phyloP scores from a whole-genome alignment of 2,888 invertebrate genomes.

The Heliconius ethilla region DNA sequence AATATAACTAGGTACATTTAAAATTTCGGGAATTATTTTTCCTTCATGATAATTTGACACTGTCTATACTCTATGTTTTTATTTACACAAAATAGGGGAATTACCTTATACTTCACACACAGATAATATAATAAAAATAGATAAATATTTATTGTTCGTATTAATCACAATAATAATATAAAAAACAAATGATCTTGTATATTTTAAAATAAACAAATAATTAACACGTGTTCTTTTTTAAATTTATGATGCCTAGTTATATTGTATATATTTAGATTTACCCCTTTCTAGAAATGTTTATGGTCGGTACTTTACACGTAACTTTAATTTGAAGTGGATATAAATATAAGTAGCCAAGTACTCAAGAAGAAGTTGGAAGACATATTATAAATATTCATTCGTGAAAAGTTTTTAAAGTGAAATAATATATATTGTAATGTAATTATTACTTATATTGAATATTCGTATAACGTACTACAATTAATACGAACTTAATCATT shows the following conservation, averaged over 20 bases:
- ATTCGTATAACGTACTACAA: not conserved
- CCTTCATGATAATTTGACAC: too few species aligned
- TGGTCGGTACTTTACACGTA: conserved; percentile 6
- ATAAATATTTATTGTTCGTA: not conserved
- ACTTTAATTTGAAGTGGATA: not conserved
- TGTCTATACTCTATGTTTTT: not conserved
- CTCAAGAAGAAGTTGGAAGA: not conserved
- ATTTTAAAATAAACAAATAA: not conserved
- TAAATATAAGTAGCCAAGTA: not conserved
- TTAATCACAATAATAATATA: conserved; percentile 2
- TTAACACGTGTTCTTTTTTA: not conserved
- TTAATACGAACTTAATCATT: not conserved
- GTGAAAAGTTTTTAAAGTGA: not conserved
- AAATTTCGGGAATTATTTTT: too few species aligned
- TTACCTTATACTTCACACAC: not conserved
- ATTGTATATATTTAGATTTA: not conserved
- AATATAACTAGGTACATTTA: too few species aligned
- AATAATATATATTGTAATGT: not conserved
- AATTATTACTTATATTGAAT: not conserved
- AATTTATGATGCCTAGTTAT: too few species aligned
- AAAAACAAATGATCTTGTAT: not conserved
- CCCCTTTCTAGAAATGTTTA: not conserved
- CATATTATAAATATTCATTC: not conserved
- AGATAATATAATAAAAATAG: not conserved
- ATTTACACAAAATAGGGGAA: not conserved